These are phyloP conservation scores for Labeo calbasu DNA, from an alignment of 2,797 vertebrate genomes.

Conservation along the genomic window DNA sequence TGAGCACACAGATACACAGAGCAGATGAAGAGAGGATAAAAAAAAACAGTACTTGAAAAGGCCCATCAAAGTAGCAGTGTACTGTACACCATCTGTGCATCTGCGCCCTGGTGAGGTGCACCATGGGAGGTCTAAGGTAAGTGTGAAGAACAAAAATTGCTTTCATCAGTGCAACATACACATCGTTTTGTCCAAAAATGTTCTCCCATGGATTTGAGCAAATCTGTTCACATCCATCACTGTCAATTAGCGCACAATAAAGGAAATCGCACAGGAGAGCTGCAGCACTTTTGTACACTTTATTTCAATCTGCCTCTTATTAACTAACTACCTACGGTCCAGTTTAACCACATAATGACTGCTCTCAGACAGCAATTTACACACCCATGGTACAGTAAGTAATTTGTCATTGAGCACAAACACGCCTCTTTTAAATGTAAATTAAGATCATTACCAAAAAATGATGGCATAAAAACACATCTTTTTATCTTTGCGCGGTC, in stretches of 20 bases:
- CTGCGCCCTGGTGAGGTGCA: slow-evolving; percentile 41
- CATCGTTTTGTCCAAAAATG: slow-evolving; percentile 11
- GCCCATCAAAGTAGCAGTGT: slow-evolving; percentile 42
- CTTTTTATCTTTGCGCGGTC: not conserved
- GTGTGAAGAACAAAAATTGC: slow-evolving; percentile 38
- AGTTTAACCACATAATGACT: not conserved
- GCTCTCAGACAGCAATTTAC: not conserved
- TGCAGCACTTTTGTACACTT: not conserved
- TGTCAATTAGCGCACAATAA: not conserved
- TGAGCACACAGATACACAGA: slow-evolving; percentile 24
- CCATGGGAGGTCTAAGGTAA: slow-evolving; percentile 36
- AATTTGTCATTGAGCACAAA: not conserved
- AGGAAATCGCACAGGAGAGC: not conserved
- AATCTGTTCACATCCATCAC: slow-evolving; percentile 32
- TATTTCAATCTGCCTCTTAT: not conserved
- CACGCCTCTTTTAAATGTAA: not conserved
- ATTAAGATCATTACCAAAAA: not conserved
- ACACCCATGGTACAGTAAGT: not conserved
- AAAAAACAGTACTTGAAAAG: slow-evolving; percentile 53
- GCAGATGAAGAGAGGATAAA: slow-evolving; percentile 35
- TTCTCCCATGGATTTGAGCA: slow-evolving; percentile 11
- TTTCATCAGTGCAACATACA: slow-evolving; percentile 40
- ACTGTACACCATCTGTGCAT: slow-evolving; percentile 57
- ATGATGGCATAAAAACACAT: not conserved
- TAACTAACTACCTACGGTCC: not conserved